A percentile compares a stretch with the other conserved stretches of the same genome.
These are phyloP conservation scores for Toxostoma redivivum DNA, from an alignment of 2,113 vertebrate species.

Conservation along the genomic window DNA sequence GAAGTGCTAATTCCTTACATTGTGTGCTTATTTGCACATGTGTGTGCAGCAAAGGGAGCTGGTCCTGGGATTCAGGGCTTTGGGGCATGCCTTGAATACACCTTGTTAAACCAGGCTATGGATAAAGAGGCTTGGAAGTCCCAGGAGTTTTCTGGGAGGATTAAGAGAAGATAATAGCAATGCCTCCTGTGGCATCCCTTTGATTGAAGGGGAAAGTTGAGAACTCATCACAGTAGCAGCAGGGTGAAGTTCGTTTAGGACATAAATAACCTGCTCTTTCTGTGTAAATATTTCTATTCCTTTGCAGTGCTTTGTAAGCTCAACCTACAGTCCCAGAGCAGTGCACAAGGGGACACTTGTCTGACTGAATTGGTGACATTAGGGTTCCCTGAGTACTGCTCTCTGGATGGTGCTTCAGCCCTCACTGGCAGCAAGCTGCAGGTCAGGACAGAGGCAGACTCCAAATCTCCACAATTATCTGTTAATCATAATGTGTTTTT, in stretches of 20 bases:
- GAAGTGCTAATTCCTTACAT: not conserved
- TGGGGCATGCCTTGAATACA: not conserved
- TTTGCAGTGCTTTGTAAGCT: not conserved
- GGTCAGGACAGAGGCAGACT: not conserved
- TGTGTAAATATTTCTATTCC: not conserved
- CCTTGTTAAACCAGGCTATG: not conserved
- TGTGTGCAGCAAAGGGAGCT: not conserved
- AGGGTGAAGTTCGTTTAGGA: not conserved
- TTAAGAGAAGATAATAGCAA: not conserved
- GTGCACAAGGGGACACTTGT: not conserved
- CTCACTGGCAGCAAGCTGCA: fast-evolving
- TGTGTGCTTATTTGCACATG: not conserved
- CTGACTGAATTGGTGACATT: not conserved
- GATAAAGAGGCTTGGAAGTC: not conserved
- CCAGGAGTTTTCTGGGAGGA: not conserved
- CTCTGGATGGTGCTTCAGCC: not conserved
- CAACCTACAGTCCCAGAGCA: not conserved
- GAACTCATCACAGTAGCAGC: not conserved
- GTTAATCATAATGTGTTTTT: not conserved
- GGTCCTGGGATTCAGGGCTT: not conserved
- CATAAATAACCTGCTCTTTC: not conserved
- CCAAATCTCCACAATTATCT: not conserved
- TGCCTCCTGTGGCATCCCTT: not conserved
- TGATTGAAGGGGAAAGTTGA: not conserved
- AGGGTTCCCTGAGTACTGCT: not conserved